Base-by-base conservation (phyloP, 2,113 vertebrate species). In the Clarias gariepinus region DNA sequence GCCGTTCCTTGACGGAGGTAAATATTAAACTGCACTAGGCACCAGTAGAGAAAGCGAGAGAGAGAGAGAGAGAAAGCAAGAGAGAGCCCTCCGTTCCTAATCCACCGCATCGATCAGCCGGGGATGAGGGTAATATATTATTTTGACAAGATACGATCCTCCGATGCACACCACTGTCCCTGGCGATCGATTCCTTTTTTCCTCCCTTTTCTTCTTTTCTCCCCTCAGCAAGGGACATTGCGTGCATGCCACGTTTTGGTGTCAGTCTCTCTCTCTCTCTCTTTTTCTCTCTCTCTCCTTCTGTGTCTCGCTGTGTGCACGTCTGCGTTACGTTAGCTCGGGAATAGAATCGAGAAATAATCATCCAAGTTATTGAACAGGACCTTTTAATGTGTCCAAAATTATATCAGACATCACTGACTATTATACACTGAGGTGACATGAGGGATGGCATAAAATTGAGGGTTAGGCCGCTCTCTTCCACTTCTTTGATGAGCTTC, bases 51-150 rank as follows among this genome's bases (percentile, higher is more conserved):
- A 92, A 91, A 91, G 91, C 86, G 80, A 78, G 86, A 85, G 90
- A 79, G 88, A 88, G 91, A 89, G 80, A 88, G 92, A 87, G 91
- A 90, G 93, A 90, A 87, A 86, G 91, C 91, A 91, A 92, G 93
- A 91, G 89, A 86, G 89, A 78, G 83, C 85, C 94, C 95, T 95
- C 94, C 93, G 92, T 96, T 94, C 95, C 97, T 98, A 98, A 97
- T 97, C 97, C 96, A 97, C 95, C 94, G 95, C 97, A 98, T 97
- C 96, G 97, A 97, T 97, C 97, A 98, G 96, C 93, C 92, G 93
- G 94, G 96, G 97, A 98, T 97, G 97, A 98, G 96, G 96, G 97
- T 96, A 97, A 98, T 98, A 98, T 97, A 98, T 98, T 97, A 98
- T 97, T 97, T 97, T 98, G 97, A 98, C 97, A 98, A 97, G 96